phyloP scores from a whole-genome alignment of 2,888 invertebrate species.

The Leptothorax acervorum region DNA sequence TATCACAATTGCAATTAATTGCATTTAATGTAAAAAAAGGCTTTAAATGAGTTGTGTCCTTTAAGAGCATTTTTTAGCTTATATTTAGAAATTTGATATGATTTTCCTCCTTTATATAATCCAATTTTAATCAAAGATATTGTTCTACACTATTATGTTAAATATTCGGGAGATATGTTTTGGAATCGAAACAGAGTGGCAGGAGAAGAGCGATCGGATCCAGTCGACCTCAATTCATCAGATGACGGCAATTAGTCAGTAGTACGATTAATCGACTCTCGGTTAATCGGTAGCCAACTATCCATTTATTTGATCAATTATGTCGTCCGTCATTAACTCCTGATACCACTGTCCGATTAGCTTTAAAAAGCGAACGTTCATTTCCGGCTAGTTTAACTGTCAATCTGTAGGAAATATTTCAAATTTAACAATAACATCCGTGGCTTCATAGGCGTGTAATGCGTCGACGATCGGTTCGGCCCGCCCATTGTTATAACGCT shows the following conservation, averaged over 20 bases:
- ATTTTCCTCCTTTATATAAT: not conserved
- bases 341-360: constrained; percentile 6
- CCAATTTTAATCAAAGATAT: not conserved
- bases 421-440: constrained; percentile 21
- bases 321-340: constrained; percentile 51
- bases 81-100: not conserved
- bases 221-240: constrained; percentile 54
- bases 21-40: not conserved
- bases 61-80: not conserved
- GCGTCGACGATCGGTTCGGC: constrained; percentile 1
- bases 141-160: not conserved
- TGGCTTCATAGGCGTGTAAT: constrained; percentile 24
- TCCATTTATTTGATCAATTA: constrained; percentile 59
- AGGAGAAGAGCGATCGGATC: constrained; percentile 29
- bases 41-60: not conserved
- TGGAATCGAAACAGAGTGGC: constrained; percentile 3
- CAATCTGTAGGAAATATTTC: constrained; percentile 35
- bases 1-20: not conserved
- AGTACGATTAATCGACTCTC: constrained; percentile 56
- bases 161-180: not conserved
- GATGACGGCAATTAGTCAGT: constrained; percentile 55
- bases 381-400: constrained; percentile 14
- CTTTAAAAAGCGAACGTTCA: constrained; percentile 37
- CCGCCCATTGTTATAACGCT: constrained; percentile 32
- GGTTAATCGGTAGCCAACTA: constrained; percentile 54